Evolutionary conservation across 2,113 vertebrate genomes (phyloP), one percentile per base, ranked within the genome.

Genomic region (Trogon surrucura): DNA sequence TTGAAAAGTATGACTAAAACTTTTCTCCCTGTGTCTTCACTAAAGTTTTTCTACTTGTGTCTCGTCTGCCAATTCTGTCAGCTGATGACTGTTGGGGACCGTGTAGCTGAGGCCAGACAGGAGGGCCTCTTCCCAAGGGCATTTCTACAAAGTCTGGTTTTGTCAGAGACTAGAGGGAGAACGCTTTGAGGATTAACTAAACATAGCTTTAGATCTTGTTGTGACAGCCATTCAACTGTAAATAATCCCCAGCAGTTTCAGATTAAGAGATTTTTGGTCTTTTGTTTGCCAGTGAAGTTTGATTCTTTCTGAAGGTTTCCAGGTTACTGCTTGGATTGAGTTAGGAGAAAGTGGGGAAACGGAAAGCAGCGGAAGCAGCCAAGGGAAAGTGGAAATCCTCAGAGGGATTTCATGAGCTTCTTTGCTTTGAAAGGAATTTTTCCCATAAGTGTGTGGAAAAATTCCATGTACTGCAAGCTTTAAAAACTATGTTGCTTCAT

Each of bases 361-460:
- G 5, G 9, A n/a, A n/a, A 60, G 69, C 50, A 74, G n/a, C 0
- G 0, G 83, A 93, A 79, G 75, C 77, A 93, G 58, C 57, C 92
- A 54, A 72, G 54, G 38, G 92, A 92, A 82, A 94, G 83, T 73
- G 51, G 47, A 92, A 91, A 53, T 75, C 77, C 71, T 89, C 4
- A 2, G 64, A 66, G 92, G 62, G 60, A 61, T 85, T 95, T 89
- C 27, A 45, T 82, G 60, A 96, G 21, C 26, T 80, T 16, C 61
- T 93, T 53, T 91, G 13, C 73, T 89, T 66, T 64, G 66, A 75
- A 73, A 88, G 23, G 44, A 96, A 64, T 92, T 94, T 93, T 96
- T 92, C 77, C 73, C 61, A 53, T 67, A 48, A 74, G 57, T 25
- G 3, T 64, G 26, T 89, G 80, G 91, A 89, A 94, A 95, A 94